A percentile compares a stretch with the other conserved stretches of the same genome.
Evolutionary conservation across 2,113 vertebrate species (phyloP).

Genomic region (Lanius collurio): DNA sequence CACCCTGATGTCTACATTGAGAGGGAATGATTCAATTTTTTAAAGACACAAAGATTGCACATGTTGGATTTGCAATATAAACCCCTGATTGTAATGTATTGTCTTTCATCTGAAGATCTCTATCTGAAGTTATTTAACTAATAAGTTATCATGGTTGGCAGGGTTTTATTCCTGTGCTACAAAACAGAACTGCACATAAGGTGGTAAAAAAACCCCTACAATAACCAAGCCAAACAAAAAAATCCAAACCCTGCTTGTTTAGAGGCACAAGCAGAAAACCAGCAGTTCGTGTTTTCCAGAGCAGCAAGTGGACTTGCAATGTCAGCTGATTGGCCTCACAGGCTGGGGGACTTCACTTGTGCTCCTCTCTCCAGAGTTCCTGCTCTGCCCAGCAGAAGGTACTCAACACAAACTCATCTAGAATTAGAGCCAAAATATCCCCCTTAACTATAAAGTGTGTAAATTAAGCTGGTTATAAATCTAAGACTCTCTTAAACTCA

Average conservation of each 20-base stretch:
- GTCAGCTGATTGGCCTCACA: neutral
- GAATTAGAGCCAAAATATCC: neutral
- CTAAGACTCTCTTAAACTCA: neutral
- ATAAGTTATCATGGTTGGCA: neutral
- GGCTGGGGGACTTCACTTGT: neutral
- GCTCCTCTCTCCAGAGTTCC: neutral
- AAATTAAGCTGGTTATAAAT: neutral
- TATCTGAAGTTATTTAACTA: neutral
- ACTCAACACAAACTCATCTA: neutral
- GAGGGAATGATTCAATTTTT: conserved; percentile 17
- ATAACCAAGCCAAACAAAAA: neutral
- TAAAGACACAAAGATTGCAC: conserved; percentile 15
- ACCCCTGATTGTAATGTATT: neutral
- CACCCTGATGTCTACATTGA: neutral
- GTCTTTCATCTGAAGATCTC: neutral
- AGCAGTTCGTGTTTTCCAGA: neutral
- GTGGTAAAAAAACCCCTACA: accelerated
- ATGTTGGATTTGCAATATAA: conserved; percentile 32
- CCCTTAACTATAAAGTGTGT: neutral
- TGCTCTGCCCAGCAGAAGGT: neutral
- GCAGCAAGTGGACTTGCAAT: accelerated
- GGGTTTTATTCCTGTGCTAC: neutral
- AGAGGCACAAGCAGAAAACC: neutral
- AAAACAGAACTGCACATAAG: neutral
- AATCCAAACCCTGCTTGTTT: accelerated